Percentiles rank a stretch among this genome's conserved stretches.
Conservation (phyloP, 2,797 vertebrate species). For the Enoplosus armatus region DNA sequence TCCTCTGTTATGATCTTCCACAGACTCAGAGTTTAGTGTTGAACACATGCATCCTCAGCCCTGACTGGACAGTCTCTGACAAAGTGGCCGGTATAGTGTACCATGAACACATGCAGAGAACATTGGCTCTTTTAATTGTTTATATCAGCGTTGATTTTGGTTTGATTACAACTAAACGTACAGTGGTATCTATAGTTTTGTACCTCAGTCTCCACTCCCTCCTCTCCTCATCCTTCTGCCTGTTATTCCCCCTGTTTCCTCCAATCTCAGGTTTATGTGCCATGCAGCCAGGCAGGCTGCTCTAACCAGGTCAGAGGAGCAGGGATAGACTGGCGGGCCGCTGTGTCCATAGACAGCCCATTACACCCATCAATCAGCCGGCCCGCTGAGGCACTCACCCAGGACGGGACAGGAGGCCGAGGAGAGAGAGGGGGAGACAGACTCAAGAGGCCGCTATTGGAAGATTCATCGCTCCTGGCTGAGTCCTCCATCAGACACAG, state of each 20-base stretch:
- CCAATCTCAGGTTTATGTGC: slow-evolving; percentile 18
- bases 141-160: not conserved
- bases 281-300: slow-evolving; percentile 33
- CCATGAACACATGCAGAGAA: too few species aligned
- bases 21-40: too few species aligned
- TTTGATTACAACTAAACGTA: not conserved
- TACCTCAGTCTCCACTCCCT: too few species aligned
- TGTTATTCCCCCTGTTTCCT: slow-evolving; percentile 4
- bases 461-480: slow-evolving; percentile 52
- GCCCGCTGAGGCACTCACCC: slow-evolving; percentile 34
- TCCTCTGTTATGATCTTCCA: not conserved
- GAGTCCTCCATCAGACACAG: slow-evolving; percentile 42
- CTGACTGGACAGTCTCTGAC: too few species aligned
- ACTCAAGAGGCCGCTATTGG: slow-evolving; percentile 53
- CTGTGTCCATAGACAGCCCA: slow-evolving; percentile 56
- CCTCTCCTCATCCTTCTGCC: not conserved
- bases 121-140: not conserved
- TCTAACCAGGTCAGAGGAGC: slow-evolving; percentile 54
- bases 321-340: slow-evolving; percentile 30
- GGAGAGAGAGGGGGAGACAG: slow-evolving; percentile 37
- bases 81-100: too few species aligned
- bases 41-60: too few species aligned
- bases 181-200: not conserved
- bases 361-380: slow-evolving; percentile 68
- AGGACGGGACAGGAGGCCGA: slow-evolving; percentile 30